A percentile compares a stretch with the other conserved stretches of the same genome.
Conservation (phyloP, 2,888 invertebrate genomes). For the Caenorhabditis virilis region DNA sequence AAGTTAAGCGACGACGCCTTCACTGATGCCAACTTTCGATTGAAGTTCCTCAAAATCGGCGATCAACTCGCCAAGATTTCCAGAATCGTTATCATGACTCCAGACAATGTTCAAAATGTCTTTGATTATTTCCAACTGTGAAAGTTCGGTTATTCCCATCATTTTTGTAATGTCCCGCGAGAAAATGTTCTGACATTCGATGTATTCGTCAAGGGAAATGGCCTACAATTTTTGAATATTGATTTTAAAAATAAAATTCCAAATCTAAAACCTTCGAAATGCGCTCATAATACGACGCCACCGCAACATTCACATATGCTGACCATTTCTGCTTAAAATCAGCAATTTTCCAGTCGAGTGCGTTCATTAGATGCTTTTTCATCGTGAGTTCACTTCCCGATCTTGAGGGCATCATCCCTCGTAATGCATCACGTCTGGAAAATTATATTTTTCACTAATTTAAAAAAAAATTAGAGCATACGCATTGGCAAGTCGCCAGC, state of each 20-base stretch:
- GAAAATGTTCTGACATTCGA: conserved; percentile 23
- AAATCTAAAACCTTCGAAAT: conserved; percentile 18
- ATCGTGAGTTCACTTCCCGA: conserved; percentile 6
- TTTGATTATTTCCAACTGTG: conserved; percentile 23
- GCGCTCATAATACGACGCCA: conserved; percentile 17
- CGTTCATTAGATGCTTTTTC: conserved; percentile 23
- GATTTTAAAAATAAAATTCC: no score
- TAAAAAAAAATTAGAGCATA: conserved; percentile 2
- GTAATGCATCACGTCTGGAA: conserved; percentile 27
- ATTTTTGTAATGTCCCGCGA: conserved; percentile 21
- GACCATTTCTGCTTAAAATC: conserved; percentile 25
- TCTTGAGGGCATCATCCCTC: conserved; percentile 27
- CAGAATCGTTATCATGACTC: conserved; percentile 18
- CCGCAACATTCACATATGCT: conserved; percentile 16
- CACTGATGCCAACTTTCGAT: conserved; percentile 15
- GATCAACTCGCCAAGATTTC: conserved; percentile 9
- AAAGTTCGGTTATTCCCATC: conserved; percentile 31
- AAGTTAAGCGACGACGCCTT: not conserved
- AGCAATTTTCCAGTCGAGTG: conserved; percentile 22
- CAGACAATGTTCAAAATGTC: conserved; percentile 30
- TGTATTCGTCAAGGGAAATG: conserved; percentile 31
- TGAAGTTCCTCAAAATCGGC: conserved; percentile 40
- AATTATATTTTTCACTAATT: not conserved
- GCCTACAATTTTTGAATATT: no score
- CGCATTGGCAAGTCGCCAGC: conserved; percentile 24